Percentiles rank a stretch among this genome's conserved stretches.
These are phyloP conservation scores for Drosophila parvula DNA, from an alignment of 1,140 invertebrate species.

Conservation along the genomic window DNA sequence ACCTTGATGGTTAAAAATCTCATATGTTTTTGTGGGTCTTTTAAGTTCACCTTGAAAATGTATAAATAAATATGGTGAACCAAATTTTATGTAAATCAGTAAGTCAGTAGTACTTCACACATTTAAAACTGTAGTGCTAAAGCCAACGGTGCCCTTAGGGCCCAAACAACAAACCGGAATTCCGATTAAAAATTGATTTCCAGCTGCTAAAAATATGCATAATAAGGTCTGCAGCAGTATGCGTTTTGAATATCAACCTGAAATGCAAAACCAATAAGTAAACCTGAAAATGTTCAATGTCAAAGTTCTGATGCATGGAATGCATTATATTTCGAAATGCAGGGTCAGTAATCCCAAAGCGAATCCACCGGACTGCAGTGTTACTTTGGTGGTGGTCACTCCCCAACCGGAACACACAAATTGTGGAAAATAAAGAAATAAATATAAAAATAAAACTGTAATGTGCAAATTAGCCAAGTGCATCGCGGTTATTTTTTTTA, in stretches of 20 bases:
- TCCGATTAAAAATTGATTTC: slow-evolving; percentile 11
- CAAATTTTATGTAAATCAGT: slow-evolving; percentile 18
- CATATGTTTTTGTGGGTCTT: not conserved
- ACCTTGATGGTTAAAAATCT: not conserved
- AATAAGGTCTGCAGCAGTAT: slow-evolving; percentile 23
- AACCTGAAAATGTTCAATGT: slow-evolving; percentile 34
- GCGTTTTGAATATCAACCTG: slow-evolving; percentile 6
- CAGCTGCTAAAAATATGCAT: slow-evolving; percentile 39
- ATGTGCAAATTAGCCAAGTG: slow-evolving; percentile 68
- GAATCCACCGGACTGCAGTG: not conserved
- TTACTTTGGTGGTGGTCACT: slow-evolving; percentile 6
- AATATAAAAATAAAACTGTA: slow-evolving; percentile 32
- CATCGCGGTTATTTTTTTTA: slow-evolving; percentile 45
- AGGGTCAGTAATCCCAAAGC: not conserved
- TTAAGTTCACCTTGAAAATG: not conserved
- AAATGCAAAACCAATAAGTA: slow-evolving; percentile 7
- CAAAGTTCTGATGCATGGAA: slow-evolving; percentile 15
- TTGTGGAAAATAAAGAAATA: slow-evolving; percentile 25
- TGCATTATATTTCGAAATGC: not conserved
- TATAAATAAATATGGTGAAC: slow-evolving; percentile 7
- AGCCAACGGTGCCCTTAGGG: slow-evolving; percentile 13
- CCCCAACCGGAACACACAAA: slow-evolving; percentile 15
- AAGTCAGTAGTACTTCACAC: slow-evolving; percentile 22
- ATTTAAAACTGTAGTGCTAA: not conserved
- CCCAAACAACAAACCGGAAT: slow-evolving; percentile 22